Conservation (phyloP, 2,797 vertebrate species). For the Florisuga fusca region DNA sequence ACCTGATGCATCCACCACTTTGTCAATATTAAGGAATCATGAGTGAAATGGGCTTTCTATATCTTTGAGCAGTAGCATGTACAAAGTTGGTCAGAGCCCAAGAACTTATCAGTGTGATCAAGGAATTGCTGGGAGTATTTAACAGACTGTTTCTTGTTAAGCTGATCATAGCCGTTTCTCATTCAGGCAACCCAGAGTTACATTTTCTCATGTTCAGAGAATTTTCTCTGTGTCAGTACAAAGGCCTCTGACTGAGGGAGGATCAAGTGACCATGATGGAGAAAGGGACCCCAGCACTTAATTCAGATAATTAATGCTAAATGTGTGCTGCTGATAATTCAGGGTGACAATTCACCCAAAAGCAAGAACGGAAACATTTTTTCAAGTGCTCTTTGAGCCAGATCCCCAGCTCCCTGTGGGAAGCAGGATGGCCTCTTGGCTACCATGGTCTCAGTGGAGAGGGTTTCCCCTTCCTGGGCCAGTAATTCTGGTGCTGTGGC, state of each 20-base stretch:
- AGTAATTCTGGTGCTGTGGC: neutral
- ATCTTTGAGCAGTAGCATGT: neutral
- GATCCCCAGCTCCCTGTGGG: neutral
- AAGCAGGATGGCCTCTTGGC: neutral
- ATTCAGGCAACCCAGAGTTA: neutral
- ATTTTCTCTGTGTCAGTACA: neutral
- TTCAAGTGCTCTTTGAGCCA: neutral
- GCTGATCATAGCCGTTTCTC: neutral
- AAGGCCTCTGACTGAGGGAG: neutral
- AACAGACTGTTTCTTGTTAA: neutral
- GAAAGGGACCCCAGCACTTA: neutral
- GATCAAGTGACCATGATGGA: neutral
- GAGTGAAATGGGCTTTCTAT: neutral
- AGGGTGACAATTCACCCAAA: neutral
- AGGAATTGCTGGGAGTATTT: neutral
- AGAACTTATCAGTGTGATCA: neutral
- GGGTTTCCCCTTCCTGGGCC: neutral
- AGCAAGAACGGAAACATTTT: neutral
- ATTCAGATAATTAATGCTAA: neutral
- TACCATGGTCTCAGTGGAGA: neutral
- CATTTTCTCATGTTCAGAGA: neutral
- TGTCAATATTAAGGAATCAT: neutral
- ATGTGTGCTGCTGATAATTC: neutral
- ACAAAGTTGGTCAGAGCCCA: neutral
- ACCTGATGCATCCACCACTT: neutral